A percentile compares a stretch with the other conserved stretches of the same genome.
Evolutionary conservation across 2,113 vertebrate species (phyloP).

Genomic region (Aix galericulata): DNA sequence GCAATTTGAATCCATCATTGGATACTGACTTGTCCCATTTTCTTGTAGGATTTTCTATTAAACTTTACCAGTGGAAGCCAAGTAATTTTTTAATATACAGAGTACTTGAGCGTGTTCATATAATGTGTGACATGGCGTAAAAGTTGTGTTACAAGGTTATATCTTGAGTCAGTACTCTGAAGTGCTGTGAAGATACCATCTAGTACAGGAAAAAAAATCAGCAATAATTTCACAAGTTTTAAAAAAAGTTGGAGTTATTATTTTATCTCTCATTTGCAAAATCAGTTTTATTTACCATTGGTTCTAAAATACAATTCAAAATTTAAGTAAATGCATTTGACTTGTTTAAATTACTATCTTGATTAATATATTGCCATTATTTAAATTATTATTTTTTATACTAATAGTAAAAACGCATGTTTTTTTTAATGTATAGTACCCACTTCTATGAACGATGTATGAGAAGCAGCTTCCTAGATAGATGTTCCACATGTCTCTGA

Average conservation of each 20-base stretch:
- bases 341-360: background rate
- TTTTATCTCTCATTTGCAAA: background rate
- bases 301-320: rapidly evolving
- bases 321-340: background rate
- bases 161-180: background rate
- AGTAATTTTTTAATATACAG: background rate
- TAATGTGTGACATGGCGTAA: background rate
- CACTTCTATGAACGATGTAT: background rate
- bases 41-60: background rate
- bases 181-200: background rate
- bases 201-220: background rate
- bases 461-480: rapidly evolving
- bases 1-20: background rate
- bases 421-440: background rate
- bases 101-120: background rate
- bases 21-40: background rate
- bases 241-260: background rate
- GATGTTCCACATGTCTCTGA: background rate
- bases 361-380: background rate
- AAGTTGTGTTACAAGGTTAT: background rate
- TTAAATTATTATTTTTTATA: background rate
- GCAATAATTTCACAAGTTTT: background rate
- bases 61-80: background rate
- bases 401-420: background rate
- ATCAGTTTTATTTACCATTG: background rate